Percentiles rank a stretch among this genome's conserved stretches.
These are phyloP conservation scores for Batillaria attramentaria DNA, from an alignment of 1,140 invertebrate genomes.

Conservation along the genomic window DNA sequence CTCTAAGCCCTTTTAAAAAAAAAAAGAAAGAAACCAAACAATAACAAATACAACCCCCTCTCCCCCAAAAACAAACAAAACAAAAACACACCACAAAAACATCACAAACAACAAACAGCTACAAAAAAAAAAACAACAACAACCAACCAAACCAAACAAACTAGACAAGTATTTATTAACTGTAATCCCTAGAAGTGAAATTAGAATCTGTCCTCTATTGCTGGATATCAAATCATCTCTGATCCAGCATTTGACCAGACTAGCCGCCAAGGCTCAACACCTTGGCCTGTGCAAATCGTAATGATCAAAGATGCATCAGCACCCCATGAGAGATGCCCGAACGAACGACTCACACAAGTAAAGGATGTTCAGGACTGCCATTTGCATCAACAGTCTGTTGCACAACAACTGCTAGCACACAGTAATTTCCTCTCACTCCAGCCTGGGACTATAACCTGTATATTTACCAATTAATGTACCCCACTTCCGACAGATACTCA, in stretches of 20 bases:
- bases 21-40: background rate
- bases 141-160: too few species aligned
- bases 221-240: too few species aligned
- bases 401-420: background rate
- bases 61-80: background rate
- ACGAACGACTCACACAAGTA: background rate
- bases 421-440: background rate
- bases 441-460: background rate
- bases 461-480: background rate
- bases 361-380: background rate
- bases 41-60: background rate
- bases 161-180: too few species aligned
- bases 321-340: background rate
- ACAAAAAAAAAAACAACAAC: too few species aligned
- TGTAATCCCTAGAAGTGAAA: too few species aligned
- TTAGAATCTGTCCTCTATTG: too few species aligned
- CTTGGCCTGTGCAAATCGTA: too few species aligned
- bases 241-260: too few species aligned
- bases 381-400: background rate
- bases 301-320: too few species aligned
- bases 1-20: background rate
- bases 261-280: too few species aligned
- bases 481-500: slow-evolving; percentile 34
- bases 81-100: background rate
- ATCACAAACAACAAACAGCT: too few species aligned